Evolutionary conservation across 2,888 invertebrate species (phyloP).

Genomic region (Cataglyphis cursor): DNA sequence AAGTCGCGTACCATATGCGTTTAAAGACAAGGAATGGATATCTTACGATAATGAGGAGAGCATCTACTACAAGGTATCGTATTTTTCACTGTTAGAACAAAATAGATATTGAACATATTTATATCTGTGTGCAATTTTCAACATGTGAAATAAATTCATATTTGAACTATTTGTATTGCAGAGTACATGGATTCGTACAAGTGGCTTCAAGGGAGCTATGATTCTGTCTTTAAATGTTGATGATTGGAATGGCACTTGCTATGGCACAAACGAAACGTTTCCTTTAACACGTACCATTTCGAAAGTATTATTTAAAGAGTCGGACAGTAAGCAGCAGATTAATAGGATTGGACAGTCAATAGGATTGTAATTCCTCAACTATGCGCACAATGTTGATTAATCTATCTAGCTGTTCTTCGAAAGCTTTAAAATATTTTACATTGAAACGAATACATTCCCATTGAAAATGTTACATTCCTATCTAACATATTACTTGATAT

Average conservation of each 20-base stretch:
- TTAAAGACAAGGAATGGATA: slow-evolving; percentile 92
- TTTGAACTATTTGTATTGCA: slow-evolving; percentile 78
- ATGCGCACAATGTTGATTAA: slow-evolving; percentile 3
- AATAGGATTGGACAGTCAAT: slow-evolving; percentile 31
- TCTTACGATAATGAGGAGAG: slow-evolving; percentile 93
- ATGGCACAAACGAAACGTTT: slow-evolving; percentile 82
- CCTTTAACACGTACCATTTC: slow-evolving; percentile 85
- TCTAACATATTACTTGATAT: slow-evolving; percentile 16
- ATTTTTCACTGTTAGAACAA: background rate
- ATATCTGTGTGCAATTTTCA: background rate
- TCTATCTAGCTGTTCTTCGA: slow-evolving; percentile 1
- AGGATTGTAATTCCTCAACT: slow-evolving; percentile 23
- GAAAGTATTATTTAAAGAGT: slow-evolving; percentile 62
- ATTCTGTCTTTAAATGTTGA: slow-evolving; percentile 94
- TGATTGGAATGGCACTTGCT: slow-evolving; percentile 90
- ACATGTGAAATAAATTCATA: background rate
- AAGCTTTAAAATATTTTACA: slow-evolving; percentile 16
- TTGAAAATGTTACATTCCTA: slow-evolving; percentile 19
- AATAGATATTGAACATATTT: background rate
- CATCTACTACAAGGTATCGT: slow-evolving; percentile 83
- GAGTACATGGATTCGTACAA: slow-evolving; percentile 89
- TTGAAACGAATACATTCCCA: slow-evolving; percentile 37
- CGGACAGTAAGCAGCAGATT: slow-evolving; percentile 17
- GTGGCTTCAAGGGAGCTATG: slow-evolving; percentile 93
- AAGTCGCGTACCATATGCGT: slow-evolving; percentile 93